A percentile compares a stretch with the other conserved stretches of the same genome.
Evolutionary conservation across 2,797 vertebrate species (phyloP).

Genomic region (Nannoperca obscura): DNA sequence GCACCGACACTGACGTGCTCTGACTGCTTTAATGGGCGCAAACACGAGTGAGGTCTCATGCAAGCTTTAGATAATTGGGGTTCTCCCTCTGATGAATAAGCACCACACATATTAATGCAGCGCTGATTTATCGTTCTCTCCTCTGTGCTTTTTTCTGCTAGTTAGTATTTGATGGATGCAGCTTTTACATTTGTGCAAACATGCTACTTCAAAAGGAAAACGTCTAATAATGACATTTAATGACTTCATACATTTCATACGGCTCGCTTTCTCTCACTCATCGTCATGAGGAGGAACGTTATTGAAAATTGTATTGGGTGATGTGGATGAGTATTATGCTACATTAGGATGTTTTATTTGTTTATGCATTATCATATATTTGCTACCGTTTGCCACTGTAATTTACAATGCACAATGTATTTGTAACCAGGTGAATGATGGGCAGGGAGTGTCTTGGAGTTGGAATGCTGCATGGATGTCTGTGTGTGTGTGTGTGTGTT

Average conservation of each 20-base stretch:
- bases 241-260: constrained; percentile 37
- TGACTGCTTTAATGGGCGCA: constrained; percentile 25
- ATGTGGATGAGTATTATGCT: neutral
- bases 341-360: neutral
- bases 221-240: constrained; percentile 58
- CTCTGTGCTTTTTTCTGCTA: constrained; percentile 55
- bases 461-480: too few relatives aligned
- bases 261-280: constrained; percentile 15
- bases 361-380: neutral
- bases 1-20: neutral
- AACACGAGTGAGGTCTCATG: constrained; percentile 32
- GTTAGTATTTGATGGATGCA: constrained; percentile 59
- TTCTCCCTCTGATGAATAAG: constrained; percentile 54
- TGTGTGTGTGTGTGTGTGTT: too few relatives aligned
- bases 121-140: constrained; percentile 48
- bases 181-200: constrained; percentile 47
- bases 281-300: neutral
- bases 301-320: neutral
- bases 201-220: constrained; percentile 56
- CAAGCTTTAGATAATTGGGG: constrained; percentile 48
- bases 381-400: neutral
- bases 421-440: too few relatives aligned
- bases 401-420: neutral
- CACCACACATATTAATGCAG: constrained; percentile 24
- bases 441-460: too few relatives aligned